Conservation (phyloP, 2,888 invertebrate species). For the Eupithecia exiguata region DNA sequence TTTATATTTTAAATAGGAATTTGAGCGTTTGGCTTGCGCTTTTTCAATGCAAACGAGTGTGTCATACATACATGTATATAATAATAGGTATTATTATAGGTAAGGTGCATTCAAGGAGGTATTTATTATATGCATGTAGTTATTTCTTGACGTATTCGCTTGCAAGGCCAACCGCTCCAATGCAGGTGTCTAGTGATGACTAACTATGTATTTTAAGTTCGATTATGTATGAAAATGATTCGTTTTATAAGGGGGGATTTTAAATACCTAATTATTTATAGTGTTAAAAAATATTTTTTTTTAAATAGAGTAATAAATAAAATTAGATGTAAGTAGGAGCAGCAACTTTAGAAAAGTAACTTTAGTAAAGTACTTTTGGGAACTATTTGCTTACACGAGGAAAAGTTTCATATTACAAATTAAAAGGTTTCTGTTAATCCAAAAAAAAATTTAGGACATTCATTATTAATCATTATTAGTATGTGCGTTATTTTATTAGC, state of each 20-base stretch:
- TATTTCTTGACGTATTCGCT: constrained; percentile 43
- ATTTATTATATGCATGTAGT: constrained; percentile 13
- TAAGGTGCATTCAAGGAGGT: constrained; percentile 3
- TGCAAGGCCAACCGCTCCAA: constrained; percentile 46
- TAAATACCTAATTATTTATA: neutral
- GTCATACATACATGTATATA: constrained; percentile 26
- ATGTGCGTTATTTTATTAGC: neutral
- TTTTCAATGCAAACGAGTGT: constrained; percentile 49
- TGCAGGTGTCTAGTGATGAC: constrained; percentile 54
- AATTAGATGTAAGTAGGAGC: neutral
- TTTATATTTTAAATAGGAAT: constrained; percentile 25
- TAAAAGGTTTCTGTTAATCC: no score
- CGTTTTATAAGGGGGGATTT: neutral
- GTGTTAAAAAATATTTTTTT: neutral
- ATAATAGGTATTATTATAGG: constrained; percentile 6
- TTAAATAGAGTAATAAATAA: neutral
- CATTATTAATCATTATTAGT: neutral
- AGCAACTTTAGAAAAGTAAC: neutral
- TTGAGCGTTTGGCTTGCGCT: constrained; percentile 33
- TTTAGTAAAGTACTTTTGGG: neutral
- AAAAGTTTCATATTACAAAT: neutral
- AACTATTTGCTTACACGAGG: neutral
- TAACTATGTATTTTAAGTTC: constrained; percentile 35
- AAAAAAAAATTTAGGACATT: no score
- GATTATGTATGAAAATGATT: neutral